Evolutionary conservation across 2,797 vertebrate species (phyloP).

Genomic region (Coregonus sp.): DNA sequence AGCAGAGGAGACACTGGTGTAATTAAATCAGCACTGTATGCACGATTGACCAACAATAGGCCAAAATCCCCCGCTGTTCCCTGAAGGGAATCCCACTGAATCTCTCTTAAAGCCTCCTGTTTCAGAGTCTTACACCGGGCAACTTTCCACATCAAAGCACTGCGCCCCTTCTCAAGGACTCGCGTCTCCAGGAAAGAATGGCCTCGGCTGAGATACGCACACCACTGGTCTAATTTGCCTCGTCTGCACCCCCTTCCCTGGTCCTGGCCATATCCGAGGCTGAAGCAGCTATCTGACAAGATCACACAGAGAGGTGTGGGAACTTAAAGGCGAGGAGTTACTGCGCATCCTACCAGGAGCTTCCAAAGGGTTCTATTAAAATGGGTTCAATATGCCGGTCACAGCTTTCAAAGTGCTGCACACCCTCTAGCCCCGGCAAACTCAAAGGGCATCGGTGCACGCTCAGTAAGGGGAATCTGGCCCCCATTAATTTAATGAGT

Average conservation of each 20-base stretch:
- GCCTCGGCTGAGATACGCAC: slow-evolving; percentile 76
- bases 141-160: slow-evolving; percentile 80
- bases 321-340: slow-evolving; percentile 78
- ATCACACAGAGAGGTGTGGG: slow-evolving; percentile 76
- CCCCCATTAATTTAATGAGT: slow-evolving; percentile 82
- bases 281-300: slow-evolving; percentile 73
- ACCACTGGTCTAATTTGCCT: slow-evolving; percentile 78
- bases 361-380: slow-evolving; percentile 81
- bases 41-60: slow-evolving; percentile 58
- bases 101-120: slow-evolving; percentile 65
- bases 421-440: slow-evolving; percentile 78
- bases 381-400: slow-evolving; percentile 79
- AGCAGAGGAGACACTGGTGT: slow-evolving; percentile 38
- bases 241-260: slow-evolving; percentile 52
- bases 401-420: slow-evolving; percentile 79
- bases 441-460: slow-evolving; percentile 80
- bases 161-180: slow-evolving; percentile 69
- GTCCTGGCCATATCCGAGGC: slow-evolving; percentile 60
- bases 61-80: slow-evolving; percentile 56
- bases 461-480: slow-evolving; percentile 72
- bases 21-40: slow-evolving; percentile 67
- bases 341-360: slow-evolving; percentile 76
- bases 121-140: slow-evolving; percentile 64
- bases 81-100: slow-evolving; percentile 67
- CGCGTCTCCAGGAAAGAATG: slow-evolving; percentile 78